Evolutionary conservation across 2,113 vertebrate genomes (phyloP).

Genomic region (Colius striatus): DNA sequence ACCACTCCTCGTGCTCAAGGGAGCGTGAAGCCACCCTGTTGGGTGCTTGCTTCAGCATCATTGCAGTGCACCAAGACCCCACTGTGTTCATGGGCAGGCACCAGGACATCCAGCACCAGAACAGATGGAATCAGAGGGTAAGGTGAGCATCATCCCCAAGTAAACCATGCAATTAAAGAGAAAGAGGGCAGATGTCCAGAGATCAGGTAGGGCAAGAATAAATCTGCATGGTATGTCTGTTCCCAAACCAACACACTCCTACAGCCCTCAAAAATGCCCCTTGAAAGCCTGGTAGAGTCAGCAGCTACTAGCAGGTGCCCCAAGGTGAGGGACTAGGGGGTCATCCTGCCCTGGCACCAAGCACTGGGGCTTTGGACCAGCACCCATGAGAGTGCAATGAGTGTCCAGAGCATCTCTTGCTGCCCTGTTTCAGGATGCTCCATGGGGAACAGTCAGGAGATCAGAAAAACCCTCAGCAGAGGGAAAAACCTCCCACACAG

Average conservation of each 20-base stretch:
- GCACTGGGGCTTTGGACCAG: neutral
- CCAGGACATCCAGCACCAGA: neutral
- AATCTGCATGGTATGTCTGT: rapidly evolving
- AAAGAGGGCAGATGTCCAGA: neutral
- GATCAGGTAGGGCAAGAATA: neutral
- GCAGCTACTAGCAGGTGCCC: neutral
- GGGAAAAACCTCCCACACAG: neutral
- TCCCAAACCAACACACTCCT: neutral
- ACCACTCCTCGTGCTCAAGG: rapidly evolving
- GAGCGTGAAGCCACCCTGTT: neutral
- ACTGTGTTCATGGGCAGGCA: neutral
- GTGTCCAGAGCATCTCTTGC: neutral
- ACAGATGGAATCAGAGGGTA: rapidly evolving
- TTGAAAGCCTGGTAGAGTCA: neutral
- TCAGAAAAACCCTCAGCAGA: neutral
- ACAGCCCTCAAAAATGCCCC: neutral
- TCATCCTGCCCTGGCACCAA: neutral
- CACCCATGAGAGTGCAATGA: neutral
- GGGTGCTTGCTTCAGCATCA: rapidly evolving
- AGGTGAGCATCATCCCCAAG: rapidly evolving
- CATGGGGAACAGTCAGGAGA: rapidly evolving
- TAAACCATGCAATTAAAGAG: neutral
- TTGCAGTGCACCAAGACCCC: neutral
- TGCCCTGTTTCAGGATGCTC: neutral
- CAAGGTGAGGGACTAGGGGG: neutral